These are phyloP conservation scores for Dryobotodes eremita DNA, from an alignment of 2,888 invertebrate species.

Conservation along the genomic window DNA sequence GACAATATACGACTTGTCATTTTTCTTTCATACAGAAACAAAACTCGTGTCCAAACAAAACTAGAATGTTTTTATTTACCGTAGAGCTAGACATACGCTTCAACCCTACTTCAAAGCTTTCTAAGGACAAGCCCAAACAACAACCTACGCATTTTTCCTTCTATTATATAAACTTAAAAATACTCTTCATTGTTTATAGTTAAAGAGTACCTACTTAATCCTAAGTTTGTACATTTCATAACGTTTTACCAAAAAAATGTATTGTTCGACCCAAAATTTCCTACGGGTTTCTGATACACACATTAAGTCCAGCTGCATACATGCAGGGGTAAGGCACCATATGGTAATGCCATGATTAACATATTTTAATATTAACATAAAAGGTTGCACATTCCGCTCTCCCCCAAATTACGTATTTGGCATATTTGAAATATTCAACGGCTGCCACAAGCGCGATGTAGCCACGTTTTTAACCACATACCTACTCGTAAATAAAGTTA, in stretches of 20 bases:
- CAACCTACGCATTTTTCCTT: slow-evolving; percentile 4
- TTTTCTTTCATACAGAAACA: neutral
- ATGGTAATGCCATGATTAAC: slow-evolving; percentile 84
- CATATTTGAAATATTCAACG: slow-evolving; percentile 82
- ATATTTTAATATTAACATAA: slow-evolving; percentile 88
- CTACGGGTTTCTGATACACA: slow-evolving; percentile 23
- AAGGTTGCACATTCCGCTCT: slow-evolving; percentile 74
- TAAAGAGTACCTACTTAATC: neutral
- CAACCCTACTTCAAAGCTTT: neutral
- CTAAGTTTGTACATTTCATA: neutral
- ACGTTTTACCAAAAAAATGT: neutral
- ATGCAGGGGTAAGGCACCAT: slow-evolving; percentile 74
- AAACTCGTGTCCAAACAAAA: neutral
- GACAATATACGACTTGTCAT: no score
- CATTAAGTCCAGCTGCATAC: slow-evolving; percentile 73
- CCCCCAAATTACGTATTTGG: slow-evolving; percentile 80
- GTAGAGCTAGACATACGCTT: neutral
- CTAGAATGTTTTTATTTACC: neutral
- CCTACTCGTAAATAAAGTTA: slow-evolving; percentile 61
- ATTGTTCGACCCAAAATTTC: neutral
- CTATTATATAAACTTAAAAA: neutral
- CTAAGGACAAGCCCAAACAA: neutral
- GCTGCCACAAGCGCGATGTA: slow-evolving; percentile 50
- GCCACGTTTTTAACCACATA: slow-evolving; percentile 52
- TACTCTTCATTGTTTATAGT: neutral